phyloP scores from a whole-genome alignment of 2,797 vertebrate genomes.

The Clarias platycephalus region DNA sequence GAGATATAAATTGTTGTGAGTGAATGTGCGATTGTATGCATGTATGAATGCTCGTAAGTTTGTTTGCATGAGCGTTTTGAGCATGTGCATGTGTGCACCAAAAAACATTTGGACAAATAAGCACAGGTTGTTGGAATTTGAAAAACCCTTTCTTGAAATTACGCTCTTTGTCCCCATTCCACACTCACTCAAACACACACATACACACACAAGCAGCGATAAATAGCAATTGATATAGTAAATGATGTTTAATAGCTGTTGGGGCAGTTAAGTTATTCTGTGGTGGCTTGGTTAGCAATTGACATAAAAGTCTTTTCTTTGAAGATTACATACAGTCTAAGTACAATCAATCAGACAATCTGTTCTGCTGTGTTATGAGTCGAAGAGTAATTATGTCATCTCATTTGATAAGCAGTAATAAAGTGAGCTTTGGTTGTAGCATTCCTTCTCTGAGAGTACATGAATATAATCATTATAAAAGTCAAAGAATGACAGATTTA shows the following conservation, averaged over 20 bases:
- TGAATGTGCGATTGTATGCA: slow-evolving; percentile 8
- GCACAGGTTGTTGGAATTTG: slow-evolving; percentile 60
- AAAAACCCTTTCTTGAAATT: slow-evolving; percentile 71
- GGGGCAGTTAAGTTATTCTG: slow-evolving; percentile 72
- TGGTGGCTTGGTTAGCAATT: slow-evolving; percentile 66
- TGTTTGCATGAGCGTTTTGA: slow-evolving; percentile 15
- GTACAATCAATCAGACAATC: slow-evolving; percentile 59
- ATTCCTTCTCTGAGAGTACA: slow-evolving; percentile 54
- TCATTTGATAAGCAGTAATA: slow-evolving; percentile 65
- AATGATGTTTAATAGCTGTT: slow-evolving; percentile 78
- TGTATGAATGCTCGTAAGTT: slow-evolving; percentile 10
- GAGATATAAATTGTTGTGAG: slow-evolving; percentile 63
- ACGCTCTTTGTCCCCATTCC: slow-evolving; percentile 14
- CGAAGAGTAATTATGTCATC: slow-evolving; percentile 65
- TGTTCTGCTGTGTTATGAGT: slow-evolving; percentile 61
- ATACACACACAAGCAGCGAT: slow-evolving; percentile 66
- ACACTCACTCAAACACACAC: slow-evolving; percentile 9
- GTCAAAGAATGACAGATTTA: slow-evolving; percentile 65
- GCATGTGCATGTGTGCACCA: slow-evolving; percentile 39
- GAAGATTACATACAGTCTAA: slow-evolving; percentile 35
- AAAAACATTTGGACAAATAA: slow-evolving; percentile 53
- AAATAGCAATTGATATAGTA: slow-evolving; percentile 79
- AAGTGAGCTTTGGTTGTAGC: slow-evolving; percentile 38
- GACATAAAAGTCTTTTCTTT: slow-evolving; percentile 52
- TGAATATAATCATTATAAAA: slow-evolving; percentile 62